phyloP scores from a whole-genome alignment of 2,888 invertebrate species.

The Parasteatoda lunata region DNA sequence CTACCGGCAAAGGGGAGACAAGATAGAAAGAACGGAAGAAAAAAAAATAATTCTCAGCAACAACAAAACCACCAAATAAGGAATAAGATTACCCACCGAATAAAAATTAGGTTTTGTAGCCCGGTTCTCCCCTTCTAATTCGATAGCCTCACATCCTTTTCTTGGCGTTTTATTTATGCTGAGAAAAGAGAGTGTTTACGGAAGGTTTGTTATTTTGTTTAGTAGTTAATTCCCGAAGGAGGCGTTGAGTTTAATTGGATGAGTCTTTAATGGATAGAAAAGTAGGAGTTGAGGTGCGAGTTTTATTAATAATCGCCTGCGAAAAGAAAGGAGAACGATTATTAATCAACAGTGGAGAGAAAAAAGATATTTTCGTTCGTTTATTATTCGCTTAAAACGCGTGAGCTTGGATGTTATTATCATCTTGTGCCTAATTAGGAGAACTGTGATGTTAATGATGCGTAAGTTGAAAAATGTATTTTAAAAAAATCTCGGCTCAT shows the following conservation, averaged over 20 bases:
- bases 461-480: background rate
- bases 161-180: slow-evolving; percentile 53
- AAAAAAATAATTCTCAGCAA: slow-evolving; percentile 9
- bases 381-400: slow-evolving; percentile 9
- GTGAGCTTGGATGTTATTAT: background rate
- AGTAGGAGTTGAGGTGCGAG: slow-evolving; percentile 25
- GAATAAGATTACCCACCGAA: slow-evolving; percentile 62
- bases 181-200: slow-evolving; percentile 12
- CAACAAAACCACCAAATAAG: slow-evolving; percentile 22
- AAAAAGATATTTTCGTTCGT: slow-evolving; percentile 40
- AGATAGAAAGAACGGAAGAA: slow-evolving; percentile 8
- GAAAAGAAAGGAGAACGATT: slow-evolving; percentile 16
- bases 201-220: slow-evolving; percentile 58
- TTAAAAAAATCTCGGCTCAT: background rate
- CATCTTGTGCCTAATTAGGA: slow-evolving; percentile 32
- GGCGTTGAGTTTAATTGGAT: slow-evolving; percentile 66
- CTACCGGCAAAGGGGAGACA: slow-evolving; percentile 13
- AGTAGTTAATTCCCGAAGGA: slow-evolving; percentile 42
- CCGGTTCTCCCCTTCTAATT: slow-evolving; percentile 25
- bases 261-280: slow-evolving; percentile 51
- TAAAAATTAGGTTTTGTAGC: slow-evolving; percentile 55
- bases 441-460: slow-evolving; percentile 39
- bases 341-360: slow-evolving; percentile 41
- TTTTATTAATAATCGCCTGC: slow-evolving; percentile 46
- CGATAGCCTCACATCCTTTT: slow-evolving; percentile 43